Evolutionary conservation across 2,113 vertebrate genomes (phyloP), one percentile per base, ranked within the genome.

Genomic region (Larimichthys crocea): DNA sequence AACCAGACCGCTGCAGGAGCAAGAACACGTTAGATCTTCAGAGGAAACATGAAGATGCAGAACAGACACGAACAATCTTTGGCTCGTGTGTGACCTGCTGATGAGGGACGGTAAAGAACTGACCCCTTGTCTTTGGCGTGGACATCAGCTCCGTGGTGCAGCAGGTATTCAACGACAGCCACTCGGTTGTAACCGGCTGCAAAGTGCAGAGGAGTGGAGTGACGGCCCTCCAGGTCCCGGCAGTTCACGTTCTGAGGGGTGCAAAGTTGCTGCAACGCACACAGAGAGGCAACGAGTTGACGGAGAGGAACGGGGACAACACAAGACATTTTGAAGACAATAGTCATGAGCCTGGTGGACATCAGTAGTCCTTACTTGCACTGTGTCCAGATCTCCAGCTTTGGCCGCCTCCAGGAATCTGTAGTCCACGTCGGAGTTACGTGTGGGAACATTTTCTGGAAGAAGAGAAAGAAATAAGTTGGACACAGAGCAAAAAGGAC

Each of bases 71-170:
- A 40, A 35, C 35, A 35, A 35, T 8, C 35, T 35, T 35, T 35
- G 35, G 35, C 1, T 8, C 7, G 35, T 35, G 35, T 35, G 35
- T 35, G 35, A 35, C 35, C 35, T 35, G 31, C 31, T 35, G 35
- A 35, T 1, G 35, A 26, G 2, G 26, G 35, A 8, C 35, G 35
- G 7, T 17, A 7, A 12, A 17, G 44, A 60, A 15, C 88, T 22
- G 94, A 99, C 98, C 98, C 98, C 89, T 99, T 99, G 94, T 99
- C 98, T 95, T 99, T 99, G 93, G 98, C 98, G 66, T 99, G 98
- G 63, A 99, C 98, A 1, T 99, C 98, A 9, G 98, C 98, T 50
- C 98, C 98, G 0, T 99, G 98, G 82, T 99, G 98, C 4, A 99
- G 89, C 55, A 99, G 95, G 64, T 97, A 99, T 71, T 99, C 98